Conservation (phyloP, 2,888 invertebrate species). For the Orthonychiurus folsomi region DNA sequence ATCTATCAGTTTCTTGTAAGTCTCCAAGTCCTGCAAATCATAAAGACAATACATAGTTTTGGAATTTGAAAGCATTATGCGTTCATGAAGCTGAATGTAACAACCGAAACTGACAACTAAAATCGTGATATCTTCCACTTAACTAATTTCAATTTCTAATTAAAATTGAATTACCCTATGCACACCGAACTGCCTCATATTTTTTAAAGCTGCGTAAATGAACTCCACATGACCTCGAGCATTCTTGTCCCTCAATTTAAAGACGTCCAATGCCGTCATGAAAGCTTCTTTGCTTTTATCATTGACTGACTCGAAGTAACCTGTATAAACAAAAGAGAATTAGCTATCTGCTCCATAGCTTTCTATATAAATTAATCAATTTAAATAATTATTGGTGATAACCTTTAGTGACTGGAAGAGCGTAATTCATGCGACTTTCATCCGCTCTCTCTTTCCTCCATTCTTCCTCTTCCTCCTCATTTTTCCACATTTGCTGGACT, state of each 20-base stretch:
- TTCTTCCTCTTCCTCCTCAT: neutral
- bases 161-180: too few relatives aligned
- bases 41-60: conserved; percentile 79
- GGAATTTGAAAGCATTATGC: neutral
- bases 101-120: neutral
- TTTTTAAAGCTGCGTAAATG: conserved; percentile 75
- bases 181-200: conserved; percentile 83
- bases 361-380: too few relatives aligned
- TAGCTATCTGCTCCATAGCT: too few relatives aligned
- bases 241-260: conserved; percentile 57
- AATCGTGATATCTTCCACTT: too few relatives aligned
- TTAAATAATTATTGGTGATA: too few relatives aligned
- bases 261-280: conserved; percentile 64
- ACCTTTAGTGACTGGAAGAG: neutral
- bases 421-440: neutral
- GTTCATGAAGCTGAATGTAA: neutral
- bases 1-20: conserved; percentile 75
- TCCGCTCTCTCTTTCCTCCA: neutral
- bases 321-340: conserved; percentile 13
- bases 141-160: too few relatives aligned
- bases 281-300: conserved; percentile 60
- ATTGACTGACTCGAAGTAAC: conserved; percentile 44
- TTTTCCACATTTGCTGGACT: neutral
- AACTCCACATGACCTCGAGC: conserved; percentile 87
- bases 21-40: conserved; percentile 76